These are phyloP conservation scores for Panorpa germanica DNA, from an alignment of 2,888 invertebrate species.

Conservation along the genomic window DNA sequence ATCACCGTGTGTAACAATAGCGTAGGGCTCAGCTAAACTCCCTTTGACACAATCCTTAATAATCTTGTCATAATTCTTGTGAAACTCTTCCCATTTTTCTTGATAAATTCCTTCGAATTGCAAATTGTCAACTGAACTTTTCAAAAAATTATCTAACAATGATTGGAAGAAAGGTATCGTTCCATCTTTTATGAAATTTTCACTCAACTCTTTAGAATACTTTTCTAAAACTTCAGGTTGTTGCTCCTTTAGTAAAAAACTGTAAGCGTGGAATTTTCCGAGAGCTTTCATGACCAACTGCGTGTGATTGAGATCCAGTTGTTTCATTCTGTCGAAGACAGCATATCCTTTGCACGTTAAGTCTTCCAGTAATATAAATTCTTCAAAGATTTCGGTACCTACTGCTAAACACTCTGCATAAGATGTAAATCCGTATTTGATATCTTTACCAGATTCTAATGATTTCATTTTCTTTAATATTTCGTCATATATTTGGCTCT, in stretches of 20 bases:
- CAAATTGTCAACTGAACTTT: slow-evolving; percentile 7
- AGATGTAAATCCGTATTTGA: slow-evolving; percentile 5
- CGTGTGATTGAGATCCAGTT: slow-evolving; percentile 8
- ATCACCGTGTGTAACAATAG: slow-evolving; percentile 11
- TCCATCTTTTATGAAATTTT: no score
- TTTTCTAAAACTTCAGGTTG: slow-evolving; percentile 9
- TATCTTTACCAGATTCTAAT: slow-evolving; percentile 9
- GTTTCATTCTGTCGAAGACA: slow-evolving; percentile 9
- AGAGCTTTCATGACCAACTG: slow-evolving; percentile 7
- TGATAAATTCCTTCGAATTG: slow-evolving; percentile 7
- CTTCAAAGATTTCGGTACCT: no score
- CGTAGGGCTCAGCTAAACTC: slow-evolving; percentile 9
- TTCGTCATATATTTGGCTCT: slow-evolving; percentile 9
- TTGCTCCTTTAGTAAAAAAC: slow-evolving; percentile 10
- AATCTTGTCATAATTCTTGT: background rate
- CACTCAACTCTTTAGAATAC: slow-evolving; percentile 7
- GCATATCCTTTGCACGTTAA: slow-evolving; percentile 7
- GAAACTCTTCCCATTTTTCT: slow-evolving; percentile 7
- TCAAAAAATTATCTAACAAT: no score
- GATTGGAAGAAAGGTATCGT: no score
- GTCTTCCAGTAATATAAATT: slow-evolving; percentile 12
- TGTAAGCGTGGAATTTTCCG: slow-evolving; percentile 10
- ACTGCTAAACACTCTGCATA: slow-evolving; percentile 11
- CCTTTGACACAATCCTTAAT: slow-evolving; percentile 1
- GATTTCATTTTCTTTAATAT: slow-evolving; percentile 9